Evolutionary conservation across 2,113 vertebrate genomes (phyloP).

Genomic region (Myxocyprinus asiaticus): DNA sequence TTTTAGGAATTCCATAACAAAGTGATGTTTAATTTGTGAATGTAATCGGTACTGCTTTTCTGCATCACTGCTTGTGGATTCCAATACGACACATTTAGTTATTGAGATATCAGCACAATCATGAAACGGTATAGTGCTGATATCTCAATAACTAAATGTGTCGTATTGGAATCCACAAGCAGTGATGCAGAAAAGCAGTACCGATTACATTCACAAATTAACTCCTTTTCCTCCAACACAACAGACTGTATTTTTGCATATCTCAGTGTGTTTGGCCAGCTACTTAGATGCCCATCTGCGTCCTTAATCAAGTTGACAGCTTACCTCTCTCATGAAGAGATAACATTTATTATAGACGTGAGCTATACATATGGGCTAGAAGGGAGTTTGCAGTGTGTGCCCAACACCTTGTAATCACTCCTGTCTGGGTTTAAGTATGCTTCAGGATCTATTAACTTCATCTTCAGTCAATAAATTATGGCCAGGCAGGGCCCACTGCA

Average conservation of each 20-base stretch:
- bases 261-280: slow-evolving; percentile 78
- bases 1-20: no score
- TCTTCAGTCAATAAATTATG: slow-evolving; percentile 74
- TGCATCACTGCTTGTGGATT: slow-evolving; percentile 16
- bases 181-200: slow-evolving; percentile 23
- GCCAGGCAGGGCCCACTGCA: slow-evolving; percentile 61
- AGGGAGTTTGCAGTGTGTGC: no score
- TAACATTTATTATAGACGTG: slow-evolving; percentile 81
- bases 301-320: slow-evolving; percentile 84
- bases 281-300: slow-evolving; percentile 80
- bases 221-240: slow-evolving; percentile 52
- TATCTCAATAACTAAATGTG: neutral
- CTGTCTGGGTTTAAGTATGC: slow-evolving; percentile 70
- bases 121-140: no score
- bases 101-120: neutral
- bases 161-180: neutral
- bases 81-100: neutral
- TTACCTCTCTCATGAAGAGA: slow-evolving; percentile 74
- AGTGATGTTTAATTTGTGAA: neutral
- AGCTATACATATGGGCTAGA: slow-evolving; percentile 75
- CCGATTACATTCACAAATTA: slow-evolving; percentile 24
- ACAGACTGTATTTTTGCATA: slow-evolving; percentile 77
- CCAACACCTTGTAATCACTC: no score
- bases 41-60: slow-evolving; percentile 18
- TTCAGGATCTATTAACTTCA: slow-evolving; percentile 77